Evolutionary conservation across 2,888 invertebrate species (phyloP).

Genomic region (Trachelus troglodyta): DNA sequence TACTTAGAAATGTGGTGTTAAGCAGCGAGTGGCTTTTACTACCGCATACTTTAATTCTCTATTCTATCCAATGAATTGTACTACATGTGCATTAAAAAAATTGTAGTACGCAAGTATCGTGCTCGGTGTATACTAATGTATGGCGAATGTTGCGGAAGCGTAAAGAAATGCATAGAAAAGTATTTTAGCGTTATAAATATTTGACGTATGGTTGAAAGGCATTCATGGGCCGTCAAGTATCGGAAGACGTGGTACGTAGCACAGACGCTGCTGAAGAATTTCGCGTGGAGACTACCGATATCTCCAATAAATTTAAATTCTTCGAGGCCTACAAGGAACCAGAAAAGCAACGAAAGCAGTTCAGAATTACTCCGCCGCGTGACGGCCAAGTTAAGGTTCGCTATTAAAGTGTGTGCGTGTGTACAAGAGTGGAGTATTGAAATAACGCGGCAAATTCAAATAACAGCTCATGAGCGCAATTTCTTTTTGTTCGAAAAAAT

Average conservation of each 20-base stretch:
- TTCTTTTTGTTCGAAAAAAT: background rate
- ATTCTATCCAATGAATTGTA: no score
- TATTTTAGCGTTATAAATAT: background rate
- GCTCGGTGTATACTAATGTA: background rate
- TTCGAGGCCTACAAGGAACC: slow-evolving; percentile 88
- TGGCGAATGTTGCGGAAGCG: background rate
- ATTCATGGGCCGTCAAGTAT: slow-evolving; percentile 69
- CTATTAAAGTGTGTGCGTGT: slow-evolving; percentile 17
- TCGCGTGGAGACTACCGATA: slow-evolving; percentile 83
- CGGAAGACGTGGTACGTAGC: slow-evolving; percentile 80
- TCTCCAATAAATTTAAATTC: slow-evolving; percentile 89
- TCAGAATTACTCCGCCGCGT: slow-evolving; percentile 90
- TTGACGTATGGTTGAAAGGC: slow-evolving; percentile 54
- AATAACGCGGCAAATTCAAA: background rate
- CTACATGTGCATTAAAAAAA: background rate
- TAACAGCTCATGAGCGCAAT: background rate
- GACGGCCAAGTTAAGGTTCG: slow-evolving; percentile 78
- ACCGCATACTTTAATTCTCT: no score
- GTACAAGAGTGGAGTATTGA: background rate
- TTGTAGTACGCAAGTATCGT: background rate
- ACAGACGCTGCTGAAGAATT: slow-evolving; percentile 82
- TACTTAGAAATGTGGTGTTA: background rate
- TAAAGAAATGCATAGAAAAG: background rate
- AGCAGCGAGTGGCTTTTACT: no score
- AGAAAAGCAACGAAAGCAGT: slow-evolving; percentile 76